Conservation (phyloP, 2,113 vertebrate species). For the Takifugu flavidus region DNA sequence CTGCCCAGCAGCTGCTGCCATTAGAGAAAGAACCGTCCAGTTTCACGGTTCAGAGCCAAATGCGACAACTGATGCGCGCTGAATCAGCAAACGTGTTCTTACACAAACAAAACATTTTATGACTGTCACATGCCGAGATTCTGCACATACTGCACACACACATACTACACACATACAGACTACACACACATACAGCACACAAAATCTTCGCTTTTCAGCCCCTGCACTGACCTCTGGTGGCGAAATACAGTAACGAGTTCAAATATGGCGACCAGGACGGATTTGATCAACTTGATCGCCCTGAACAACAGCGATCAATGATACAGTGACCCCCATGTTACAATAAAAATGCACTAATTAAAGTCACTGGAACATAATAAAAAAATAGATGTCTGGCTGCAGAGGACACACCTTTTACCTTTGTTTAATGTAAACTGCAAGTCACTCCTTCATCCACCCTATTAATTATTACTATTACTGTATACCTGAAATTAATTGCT, state of each 20-base stretch:
- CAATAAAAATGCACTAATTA: no score
- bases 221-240: constrained; percentile 36
- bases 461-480: no score
- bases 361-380: no score
- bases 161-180: background rate
- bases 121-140: background rate
- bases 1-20: constrained; percentile 52
- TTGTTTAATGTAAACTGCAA: no score
- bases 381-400: no score
- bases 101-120: background rate
- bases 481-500: no score
- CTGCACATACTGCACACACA: background rate
- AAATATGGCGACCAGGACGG: background rate
- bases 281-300: no score
- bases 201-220: background rate
- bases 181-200: background rate
- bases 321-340: no score
- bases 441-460: no score
- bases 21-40: constrained; percentile 25
- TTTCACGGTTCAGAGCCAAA: constrained; percentile 2
- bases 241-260: constrained; percentile 7
- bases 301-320: no score
- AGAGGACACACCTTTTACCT: no score
- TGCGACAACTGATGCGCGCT: background rate
- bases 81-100: background rate